Percentiles rank a stretch among this genome's conserved stretches.
Evolutionary conservation across 64 coral and sea anemone genomes (phyloP).

Genomic region (Orbicella faveolata): DNA sequence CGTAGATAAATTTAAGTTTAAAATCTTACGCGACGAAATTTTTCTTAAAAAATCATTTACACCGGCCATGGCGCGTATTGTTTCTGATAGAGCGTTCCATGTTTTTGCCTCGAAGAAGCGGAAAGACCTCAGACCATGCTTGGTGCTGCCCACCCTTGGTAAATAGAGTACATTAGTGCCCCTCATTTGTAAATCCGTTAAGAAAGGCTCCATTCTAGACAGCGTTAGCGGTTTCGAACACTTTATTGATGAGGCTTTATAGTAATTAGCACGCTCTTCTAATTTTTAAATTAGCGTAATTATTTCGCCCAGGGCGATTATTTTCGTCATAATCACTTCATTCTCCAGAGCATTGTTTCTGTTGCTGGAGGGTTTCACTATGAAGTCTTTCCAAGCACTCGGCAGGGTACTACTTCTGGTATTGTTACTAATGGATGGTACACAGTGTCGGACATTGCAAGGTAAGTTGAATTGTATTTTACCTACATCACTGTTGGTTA

Average conservation of each 20-base stretch:
- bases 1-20: too few species aligned
- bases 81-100: conserved; percentile 4
- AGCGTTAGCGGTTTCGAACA: too few species aligned
- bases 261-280: too few species aligned
- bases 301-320: background rate
- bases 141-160: background rate
- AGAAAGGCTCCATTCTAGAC: too few species aligned
- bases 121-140: background rate
- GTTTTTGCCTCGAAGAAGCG: background rate
- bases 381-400: background rate
- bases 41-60: background rate
- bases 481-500: background rate
- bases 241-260: too few species aligned
- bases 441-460: background rate
- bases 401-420: background rate
- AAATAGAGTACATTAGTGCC: background rate
- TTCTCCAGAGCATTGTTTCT: background rate
- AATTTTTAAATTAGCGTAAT: background rate
- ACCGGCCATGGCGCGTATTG: background rate
- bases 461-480: background rate
- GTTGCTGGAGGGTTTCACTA: conserved; percentile 15
- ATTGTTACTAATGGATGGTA: background rate
- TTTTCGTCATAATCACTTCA: conserved; percentile 23
- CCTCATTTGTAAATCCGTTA: background rate
- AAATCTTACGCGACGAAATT: too few species aligned